Evolutionary conservation across 2,888 invertebrate species (phyloP).

Genomic region (Cheilosia variabilis): DNA sequence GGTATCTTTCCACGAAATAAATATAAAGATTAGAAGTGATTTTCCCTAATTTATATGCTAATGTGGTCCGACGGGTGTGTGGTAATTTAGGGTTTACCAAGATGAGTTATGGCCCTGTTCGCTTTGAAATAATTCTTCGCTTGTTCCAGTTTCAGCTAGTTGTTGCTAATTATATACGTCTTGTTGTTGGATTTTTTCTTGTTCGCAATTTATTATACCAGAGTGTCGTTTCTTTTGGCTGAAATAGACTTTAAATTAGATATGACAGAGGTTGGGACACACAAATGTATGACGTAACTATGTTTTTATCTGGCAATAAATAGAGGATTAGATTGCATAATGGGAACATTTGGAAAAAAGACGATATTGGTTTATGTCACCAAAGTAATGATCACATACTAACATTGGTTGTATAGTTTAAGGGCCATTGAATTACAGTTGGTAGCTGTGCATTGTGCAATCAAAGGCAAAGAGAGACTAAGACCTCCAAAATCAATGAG

Average conservation of each 20-base stretch:
- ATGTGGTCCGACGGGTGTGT: slow-evolving; percentile 20
- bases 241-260: neutral
- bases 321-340: neutral
- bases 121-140: slow-evolving; percentile 45
- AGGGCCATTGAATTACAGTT: no score
- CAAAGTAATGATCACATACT: no score
- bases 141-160: slow-evolving; percentile 44
- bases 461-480: no score
- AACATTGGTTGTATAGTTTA: no score
- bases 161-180: slow-evolving; percentile 40
- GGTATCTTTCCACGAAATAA: slow-evolving; percentile 61
- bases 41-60: slow-evolving; percentile 65
- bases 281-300: neutral
- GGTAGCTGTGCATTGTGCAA: no score
- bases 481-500: no score
- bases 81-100: slow-evolving; percentile 62
- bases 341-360: neutral
- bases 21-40: slow-evolving; percentile 62
- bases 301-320: neutral
- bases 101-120: slow-evolving; percentile 68
- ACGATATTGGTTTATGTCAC: no score
- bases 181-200: slow-evolving; percentile 12
- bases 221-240: slow-evolving; percentile 18
- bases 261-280: neutral
- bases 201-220: slow-evolving; percentile 19